Evolutionary conservation across 1,140 invertebrate genomes (phyloP).

Genomic region (Brachionus asplanchnoidis): DNA sequence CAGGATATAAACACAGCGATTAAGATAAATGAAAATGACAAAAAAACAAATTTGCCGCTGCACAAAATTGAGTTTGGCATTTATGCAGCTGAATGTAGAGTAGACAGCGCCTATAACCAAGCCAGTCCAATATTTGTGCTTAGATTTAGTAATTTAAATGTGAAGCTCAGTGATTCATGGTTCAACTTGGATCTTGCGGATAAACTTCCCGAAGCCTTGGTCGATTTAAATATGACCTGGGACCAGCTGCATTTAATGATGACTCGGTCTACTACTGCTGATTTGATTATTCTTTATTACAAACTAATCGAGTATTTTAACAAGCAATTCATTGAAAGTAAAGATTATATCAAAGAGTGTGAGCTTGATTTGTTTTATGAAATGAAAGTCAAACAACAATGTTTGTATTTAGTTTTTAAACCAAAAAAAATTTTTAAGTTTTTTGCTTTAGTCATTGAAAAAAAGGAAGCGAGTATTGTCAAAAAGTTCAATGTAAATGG

Average conservation of each 20-base stretch:
- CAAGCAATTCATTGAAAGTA: constrained; percentile 48
- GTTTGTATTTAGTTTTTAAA: not conserved
- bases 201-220: constrained; percentile 63
- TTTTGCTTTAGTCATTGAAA: constrained; percentile 5
- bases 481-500: constrained; percentile 57
- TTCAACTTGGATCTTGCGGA: not conserved
- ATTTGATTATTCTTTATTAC: constrained; percentile 89
- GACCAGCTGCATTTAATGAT: constrained; percentile 92
- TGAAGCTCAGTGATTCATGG: constrained; percentile 33
- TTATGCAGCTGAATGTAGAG: constrained; percentile 18
- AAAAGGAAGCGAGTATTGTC: not conserved
- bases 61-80: constrained; percentile 34
- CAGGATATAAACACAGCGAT: constrained; percentile 1
- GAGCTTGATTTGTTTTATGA: constrained; percentile 41
- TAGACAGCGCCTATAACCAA: constrained; percentile 39
- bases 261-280: constrained; percentile 88
- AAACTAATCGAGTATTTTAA: constrained; percentile 91
- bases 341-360: constrained; percentile 40
- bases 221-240: constrained; percentile 84
- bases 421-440: not conserved
- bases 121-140: constrained; percentile 32
- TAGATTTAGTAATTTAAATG: constrained; percentile 39
- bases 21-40: not conserved
- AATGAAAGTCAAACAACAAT: constrained; percentile 40
- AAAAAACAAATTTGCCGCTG: not conserved